Percentiles rank a stretch among this genome's conserved stretches.
Evolutionary conservation across 2,113 vertebrate species (phyloP).

Genomic region (Pseudois nayaur): DNA sequence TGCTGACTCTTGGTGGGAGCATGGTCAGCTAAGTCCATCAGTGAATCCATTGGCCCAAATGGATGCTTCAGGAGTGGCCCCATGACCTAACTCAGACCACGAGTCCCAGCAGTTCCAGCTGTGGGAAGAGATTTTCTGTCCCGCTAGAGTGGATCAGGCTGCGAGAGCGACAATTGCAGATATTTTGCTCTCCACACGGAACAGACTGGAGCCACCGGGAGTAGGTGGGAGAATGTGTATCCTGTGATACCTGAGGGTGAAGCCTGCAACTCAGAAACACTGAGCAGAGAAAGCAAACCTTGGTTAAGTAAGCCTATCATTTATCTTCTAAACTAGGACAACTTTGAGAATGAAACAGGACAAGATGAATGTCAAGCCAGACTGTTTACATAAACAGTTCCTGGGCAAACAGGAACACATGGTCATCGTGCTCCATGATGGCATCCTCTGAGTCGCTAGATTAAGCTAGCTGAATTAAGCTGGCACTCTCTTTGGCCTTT

Average conservation of each 20-base stretch:
- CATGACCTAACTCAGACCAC: background rate
- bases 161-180: background rate
- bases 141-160: too few species aligned
- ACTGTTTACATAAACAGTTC: background rate
- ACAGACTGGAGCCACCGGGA: background rate
- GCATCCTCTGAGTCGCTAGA: background rate
- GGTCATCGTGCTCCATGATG: background rate
- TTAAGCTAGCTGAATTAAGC: background rate
- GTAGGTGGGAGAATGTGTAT: too few species aligned
- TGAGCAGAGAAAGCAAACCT: background rate
- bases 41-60: background rate
- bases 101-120: background rate
- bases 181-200: background rate
- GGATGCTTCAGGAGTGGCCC: background rate
- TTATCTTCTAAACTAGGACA: slow-evolving; percentile 22
- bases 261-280: background rate
- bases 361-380: background rate
- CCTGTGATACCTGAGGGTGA: background rate
- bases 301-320: slow-evolving; percentile 10
- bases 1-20: background rate
- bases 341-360: background rate
- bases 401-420: background rate
- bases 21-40: background rate
- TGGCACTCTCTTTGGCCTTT: background rate
- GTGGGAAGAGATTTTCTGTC: background rate